Conservation (phyloP, 2,888 invertebrate species). For the Dasysyrphus albostriatus region DNA sequence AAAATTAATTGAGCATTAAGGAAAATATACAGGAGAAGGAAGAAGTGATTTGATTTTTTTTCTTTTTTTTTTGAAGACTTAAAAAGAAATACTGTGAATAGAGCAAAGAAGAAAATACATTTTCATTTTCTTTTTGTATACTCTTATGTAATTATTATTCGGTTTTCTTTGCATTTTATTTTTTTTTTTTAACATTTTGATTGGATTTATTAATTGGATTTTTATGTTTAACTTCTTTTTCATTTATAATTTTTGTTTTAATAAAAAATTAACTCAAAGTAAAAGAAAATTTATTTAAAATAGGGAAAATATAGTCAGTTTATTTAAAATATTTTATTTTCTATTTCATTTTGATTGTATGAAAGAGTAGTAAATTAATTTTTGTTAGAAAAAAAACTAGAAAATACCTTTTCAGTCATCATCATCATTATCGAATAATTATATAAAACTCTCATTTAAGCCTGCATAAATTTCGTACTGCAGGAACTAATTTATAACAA, state of each 20-base stretch:
- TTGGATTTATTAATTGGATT: constrained; percentile 57
- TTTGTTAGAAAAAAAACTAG: background rate
- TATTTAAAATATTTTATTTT: constrained; percentile 40
- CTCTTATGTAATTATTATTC: constrained; percentile 10
- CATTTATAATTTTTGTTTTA: constrained; percentile 28
- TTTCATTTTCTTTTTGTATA: constrained; percentile 29
- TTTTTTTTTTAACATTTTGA: constrained; percentile 38
- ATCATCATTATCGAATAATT: constrained; percentile 49
- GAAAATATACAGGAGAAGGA: background rate
- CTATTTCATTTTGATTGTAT: background rate
- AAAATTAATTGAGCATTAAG: constrained; percentile 47
- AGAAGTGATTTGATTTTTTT: constrained; percentile 17
- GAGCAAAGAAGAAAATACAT: constrained; percentile 54
- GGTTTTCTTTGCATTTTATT: background rate
- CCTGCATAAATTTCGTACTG: too few species aligned
- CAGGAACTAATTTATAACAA: too few species aligned
- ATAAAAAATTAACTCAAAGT: constrained; percentile 21
- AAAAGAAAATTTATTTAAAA: constrained; percentile 36
- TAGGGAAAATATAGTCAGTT: constrained; percentile 53
- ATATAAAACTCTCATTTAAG: too few species aligned
- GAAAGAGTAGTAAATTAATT: constrained; percentile 35
- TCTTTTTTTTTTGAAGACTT: constrained; percentile 6
- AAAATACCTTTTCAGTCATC: constrained; percentile 11
- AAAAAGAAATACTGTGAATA: constrained; percentile 4
- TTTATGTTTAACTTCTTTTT: constrained; percentile 14